Conservation (phyloP, 2,888 invertebrate genomes). For the Fragum sueziense region DNA sequence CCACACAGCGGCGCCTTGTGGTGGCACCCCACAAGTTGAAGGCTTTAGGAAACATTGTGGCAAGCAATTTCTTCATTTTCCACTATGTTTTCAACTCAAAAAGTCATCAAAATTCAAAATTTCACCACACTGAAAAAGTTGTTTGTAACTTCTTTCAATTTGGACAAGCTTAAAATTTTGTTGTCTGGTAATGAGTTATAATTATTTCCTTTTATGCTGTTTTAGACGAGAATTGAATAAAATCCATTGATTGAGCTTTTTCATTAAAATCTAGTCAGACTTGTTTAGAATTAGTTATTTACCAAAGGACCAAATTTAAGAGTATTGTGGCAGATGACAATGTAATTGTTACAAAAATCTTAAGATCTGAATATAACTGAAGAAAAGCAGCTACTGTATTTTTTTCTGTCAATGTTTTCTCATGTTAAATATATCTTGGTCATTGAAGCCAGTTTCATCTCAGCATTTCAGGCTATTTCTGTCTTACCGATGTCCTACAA, state of each 20-base stretch:
- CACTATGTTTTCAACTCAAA: too few species aligned
- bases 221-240: too few species aligned
- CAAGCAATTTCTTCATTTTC: conserved; percentile 8
- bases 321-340: neutral
- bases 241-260: neutral
- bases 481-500: neutral
- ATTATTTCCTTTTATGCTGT: too few species aligned
- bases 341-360: neutral
- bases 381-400: too few species aligned
- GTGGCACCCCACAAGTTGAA: neutral
- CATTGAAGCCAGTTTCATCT: too few species aligned
- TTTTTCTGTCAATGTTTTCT: too few species aligned
- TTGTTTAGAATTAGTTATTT: neutral
- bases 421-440: too few species aligned
- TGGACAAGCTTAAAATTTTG: too few species aligned
- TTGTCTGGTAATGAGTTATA: too few species aligned
- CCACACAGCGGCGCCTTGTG: too few species aligned
- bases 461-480: too few species aligned
- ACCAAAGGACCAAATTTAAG: neutral
- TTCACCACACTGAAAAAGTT: neutral
- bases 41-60: neutral
- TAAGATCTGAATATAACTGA: too few species aligned
- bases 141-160: neutral
- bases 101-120: conserved; percentile 3
- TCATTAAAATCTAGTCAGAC: neutral